Evolutionary conservation across 1,140 invertebrate genomes (phyloP).

Genomic region (Halictus rubicundus): DNA sequence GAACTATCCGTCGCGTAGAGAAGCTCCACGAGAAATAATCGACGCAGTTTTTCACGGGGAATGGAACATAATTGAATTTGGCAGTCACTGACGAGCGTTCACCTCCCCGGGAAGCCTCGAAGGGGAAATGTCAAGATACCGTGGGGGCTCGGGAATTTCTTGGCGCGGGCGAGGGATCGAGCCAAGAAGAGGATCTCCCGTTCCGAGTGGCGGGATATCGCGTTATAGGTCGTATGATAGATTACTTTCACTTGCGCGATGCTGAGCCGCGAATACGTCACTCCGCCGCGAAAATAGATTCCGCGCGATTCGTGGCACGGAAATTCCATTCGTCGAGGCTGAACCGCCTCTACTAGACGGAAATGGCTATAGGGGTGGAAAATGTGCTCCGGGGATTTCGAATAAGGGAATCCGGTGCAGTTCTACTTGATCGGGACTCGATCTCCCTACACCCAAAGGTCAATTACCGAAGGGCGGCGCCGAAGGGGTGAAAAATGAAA

Average conservation of each 20-base stretch:
- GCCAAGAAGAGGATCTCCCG: conserved; percentile 8
- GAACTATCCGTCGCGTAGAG: neutral
- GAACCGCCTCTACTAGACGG: conserved; percentile 18
- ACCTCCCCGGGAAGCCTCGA: neutral
- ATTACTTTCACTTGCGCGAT: conserved; percentile 56
- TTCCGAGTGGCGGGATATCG: conserved; percentile 34
- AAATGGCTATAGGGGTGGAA: conserved; percentile 8
- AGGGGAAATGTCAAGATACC: neutral
- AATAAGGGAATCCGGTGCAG: conserved; percentile 2
- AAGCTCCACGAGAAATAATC: neutral
- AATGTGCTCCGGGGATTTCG: conserved; percentile 30
- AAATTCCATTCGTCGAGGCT: conserved; percentile 52
- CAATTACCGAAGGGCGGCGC: conserved; percentile 8
- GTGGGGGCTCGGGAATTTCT: neutral
- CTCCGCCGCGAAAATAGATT: conserved; percentile 51
- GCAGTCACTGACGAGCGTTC: neutral
- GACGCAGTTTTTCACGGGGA: neutral
- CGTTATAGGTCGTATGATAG: conserved; percentile 52
- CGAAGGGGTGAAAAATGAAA: neutral
- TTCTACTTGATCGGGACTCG: conserved; percentile 6
- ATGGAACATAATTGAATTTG: neutral
- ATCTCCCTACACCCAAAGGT: neutral
- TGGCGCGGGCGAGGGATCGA: neutral
- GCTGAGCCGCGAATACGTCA: conserved; percentile 57
- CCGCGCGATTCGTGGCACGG: conserved; percentile 49